Base-by-base conservation (phyloP, 2,888 invertebrate species). In the Horisme vitalbata region DNA sequence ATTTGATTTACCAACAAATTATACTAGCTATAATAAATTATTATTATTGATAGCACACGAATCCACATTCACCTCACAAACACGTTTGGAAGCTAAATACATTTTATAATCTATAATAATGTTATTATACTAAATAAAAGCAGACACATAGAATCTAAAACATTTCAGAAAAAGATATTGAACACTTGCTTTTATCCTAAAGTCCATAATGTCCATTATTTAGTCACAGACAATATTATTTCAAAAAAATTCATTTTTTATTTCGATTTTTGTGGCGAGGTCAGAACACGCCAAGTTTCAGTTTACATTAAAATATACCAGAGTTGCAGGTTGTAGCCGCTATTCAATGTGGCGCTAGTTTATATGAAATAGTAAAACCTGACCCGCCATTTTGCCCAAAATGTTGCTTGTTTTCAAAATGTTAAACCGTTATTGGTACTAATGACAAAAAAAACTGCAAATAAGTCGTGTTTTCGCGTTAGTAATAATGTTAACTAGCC, bases 31-130 rank as follows among this genome's bases (percentile, higher is more conserved):
- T 35, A 36, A 41, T 50, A 63, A 45, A 54, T 33, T 47, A 49
- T 53, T 52, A 52, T 38, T 58, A 71, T 63, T 65, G 65, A 74
- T 71, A 78, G 75, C 79, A 75, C 76, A 61, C 58, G 61, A 68
- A 71, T 71, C 57, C 72, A 75, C 67, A 57, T 55, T 68, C 63
- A 50, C 59, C 60, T 52, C 53, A 58, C 58, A 54, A 54, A 68
- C 61, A 68, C 55, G 41, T 59, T 65, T 70, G 61, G 65, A 76
- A 80, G 75, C 73, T 75, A 72, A 65, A 71, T 68, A 67, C 83
- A 79, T 75, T 75, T 67, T 70, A 63, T n/a, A 54, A 59, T 23
- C 14, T 48, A 49, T 44, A 24, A 24, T 39, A 30, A 35, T 34
- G 27, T 10, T 1, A 18, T 18, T 2, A 32, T 39, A 41, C 2